A percentile compares a stretch with the other conserved stretches of the same genome.
Evolutionary conservation across 2,113 vertebrate genomes (phyloP).

Genomic region (Oreochromis tanganicae): DNA sequence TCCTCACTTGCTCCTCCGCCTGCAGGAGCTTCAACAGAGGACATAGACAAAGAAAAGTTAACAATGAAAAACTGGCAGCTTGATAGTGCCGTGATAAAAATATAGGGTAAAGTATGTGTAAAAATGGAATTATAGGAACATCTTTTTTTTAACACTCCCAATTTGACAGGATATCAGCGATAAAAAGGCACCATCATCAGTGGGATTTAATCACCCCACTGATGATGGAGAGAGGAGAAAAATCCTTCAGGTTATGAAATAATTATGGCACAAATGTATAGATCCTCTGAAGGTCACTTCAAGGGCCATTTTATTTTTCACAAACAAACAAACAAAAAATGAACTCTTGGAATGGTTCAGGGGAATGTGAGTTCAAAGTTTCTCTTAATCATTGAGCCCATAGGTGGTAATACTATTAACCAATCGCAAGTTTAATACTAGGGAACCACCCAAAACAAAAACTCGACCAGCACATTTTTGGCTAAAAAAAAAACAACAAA

Average conservation of each 20-base stretch:
- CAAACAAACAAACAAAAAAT: background rate
- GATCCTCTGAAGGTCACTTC: background rate
- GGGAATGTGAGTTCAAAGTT: background rate
- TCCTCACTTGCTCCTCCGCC: conserved; percentile 72
- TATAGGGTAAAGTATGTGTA: background rate
- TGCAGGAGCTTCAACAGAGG: conserved; percentile 43
- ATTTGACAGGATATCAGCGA: background rate
- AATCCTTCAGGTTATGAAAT: background rate
- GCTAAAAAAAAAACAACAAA: background rate
- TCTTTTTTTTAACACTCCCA: background rate
- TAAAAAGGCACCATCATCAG: background rate
- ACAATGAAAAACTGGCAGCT: background rate
- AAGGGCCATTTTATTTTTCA: background rate
- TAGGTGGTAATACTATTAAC: background rate
- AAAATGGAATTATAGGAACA: background rate
- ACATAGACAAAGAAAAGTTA: background rate
- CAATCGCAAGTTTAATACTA: background rate
- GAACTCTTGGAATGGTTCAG: background rate
- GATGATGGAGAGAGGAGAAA: background rate
- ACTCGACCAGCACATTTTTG: background rate
- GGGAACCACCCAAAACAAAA: background rate
- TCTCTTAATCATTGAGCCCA: background rate
- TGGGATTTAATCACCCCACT: background rate
- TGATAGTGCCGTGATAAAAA: background rate
- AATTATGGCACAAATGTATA: background rate